Conservation (phyloP, 2,797 vertebrate genomes). For the Petrocephalus sullivani region DNA sequence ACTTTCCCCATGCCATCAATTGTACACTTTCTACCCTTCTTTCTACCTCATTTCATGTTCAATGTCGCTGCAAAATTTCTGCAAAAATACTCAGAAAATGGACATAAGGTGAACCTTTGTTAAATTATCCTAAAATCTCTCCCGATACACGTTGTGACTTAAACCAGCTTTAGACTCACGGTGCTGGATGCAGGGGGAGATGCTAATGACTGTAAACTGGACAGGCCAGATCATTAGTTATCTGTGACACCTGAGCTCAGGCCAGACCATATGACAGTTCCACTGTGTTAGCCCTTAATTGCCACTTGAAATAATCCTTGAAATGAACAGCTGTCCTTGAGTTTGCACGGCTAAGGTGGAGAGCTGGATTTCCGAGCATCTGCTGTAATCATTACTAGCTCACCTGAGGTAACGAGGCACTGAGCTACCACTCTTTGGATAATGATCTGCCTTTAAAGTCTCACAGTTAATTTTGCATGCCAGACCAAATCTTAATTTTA, state of each 20-base stretch:
- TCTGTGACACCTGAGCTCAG: slow-evolving; percentile 17
- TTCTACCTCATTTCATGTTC: not conserved
- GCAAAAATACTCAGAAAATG: not conserved
- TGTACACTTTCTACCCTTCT: not conserved
- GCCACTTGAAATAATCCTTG: slow-evolving; percentile 23
- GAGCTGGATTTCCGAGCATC: not conserved
- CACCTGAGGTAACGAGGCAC: not conserved
- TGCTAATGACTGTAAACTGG: not conserved
- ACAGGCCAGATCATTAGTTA: slow-evolving; percentile 20
- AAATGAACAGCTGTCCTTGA: slow-evolving; percentile 23
- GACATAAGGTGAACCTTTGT: not conserved
- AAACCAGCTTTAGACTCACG: not conserved
- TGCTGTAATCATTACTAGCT: slow-evolving; percentile 13
- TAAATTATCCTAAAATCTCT: not conserved
- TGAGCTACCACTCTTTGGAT: not conserved
- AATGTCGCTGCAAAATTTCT: not conserved
- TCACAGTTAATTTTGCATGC: not conserved
- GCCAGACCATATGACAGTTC: not conserved
- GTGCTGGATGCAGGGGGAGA: not conserved
- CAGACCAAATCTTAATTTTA: not conserved
- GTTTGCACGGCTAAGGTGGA: not conserved
- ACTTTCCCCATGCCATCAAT: not conserved
- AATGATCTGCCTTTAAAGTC: not conserved
- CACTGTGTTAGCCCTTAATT: slow-evolving; percentile 16
- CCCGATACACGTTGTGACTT: not conserved